Base-by-base conservation (phyloP, 64 coral and sea anemone species). In the Stylophora pistillata region DNA sequence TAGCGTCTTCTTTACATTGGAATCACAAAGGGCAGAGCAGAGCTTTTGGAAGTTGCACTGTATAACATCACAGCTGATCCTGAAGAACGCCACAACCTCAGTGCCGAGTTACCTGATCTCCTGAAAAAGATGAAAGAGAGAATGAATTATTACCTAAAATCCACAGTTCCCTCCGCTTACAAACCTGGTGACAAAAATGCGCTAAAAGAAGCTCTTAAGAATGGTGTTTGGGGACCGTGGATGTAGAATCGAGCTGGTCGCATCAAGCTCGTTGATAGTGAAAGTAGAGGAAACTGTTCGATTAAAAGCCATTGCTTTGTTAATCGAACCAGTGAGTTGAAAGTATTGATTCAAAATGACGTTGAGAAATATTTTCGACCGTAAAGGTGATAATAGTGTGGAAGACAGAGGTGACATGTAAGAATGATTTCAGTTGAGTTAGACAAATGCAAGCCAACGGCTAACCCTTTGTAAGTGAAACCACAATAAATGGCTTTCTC, bases 41-140 rank as follows among this genome's bases (percentile, higher is more conserved):
- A 56, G 29, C 25, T 18, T n/a, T 3, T 90, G 63, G 31, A 84
- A 1, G 55, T 64, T 15, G 89, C 33, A 30, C 77, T 91, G 33
- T 91, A 71, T 21, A 85, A 91, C 47, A 91, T 91, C 74, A 77
- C 79, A 33, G 72, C 89, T 91, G 89, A 91, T 41, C 89, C 89
- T 75, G 57, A 91, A 28, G 89, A 91, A 26, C 79, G 89, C 26
- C 69, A 85, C 85, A 79, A 91, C 41, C 58, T 86, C 0, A 91
- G 89, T 28, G 21, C 18, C 15, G 32, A 65, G 20, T 47, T 91
- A 20, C 80, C 89, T 23, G 81, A 91, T 77, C 72, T 91, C 17
- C 72, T 91, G 21, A 73, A 59, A 72, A 14, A 74, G n/a, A 73
- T 91, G 73, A 73, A 65, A 20, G 21, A 85, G 37, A 32, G 89